phyloP scores from a whole-genome alignment of 1,140 invertebrate genomes.

The Cotesia chilonis region DNA sequence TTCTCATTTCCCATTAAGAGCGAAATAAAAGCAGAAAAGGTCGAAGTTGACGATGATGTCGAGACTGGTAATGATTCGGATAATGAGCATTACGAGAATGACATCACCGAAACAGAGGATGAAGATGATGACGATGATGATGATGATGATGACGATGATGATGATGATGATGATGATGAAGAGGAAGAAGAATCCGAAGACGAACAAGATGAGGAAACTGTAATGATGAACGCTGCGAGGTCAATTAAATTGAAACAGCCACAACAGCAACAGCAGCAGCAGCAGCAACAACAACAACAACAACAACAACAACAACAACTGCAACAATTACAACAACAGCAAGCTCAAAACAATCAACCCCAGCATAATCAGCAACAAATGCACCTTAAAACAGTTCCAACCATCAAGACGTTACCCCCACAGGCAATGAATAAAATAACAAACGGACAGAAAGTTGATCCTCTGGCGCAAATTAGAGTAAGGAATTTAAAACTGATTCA shows the following conservation, averaged over 20 bases:
- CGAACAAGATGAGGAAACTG: constrained; percentile 28
- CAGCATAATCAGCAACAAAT: constrained; percentile 47
- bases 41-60: constrained; percentile 39
- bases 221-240: neutral
- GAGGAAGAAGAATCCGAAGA: neutral
- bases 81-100: constrained; percentile 47
- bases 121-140: constrained; percentile 44
- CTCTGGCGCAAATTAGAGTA: constrained; percentile 61
- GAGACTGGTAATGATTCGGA: constrained; percentile 45
- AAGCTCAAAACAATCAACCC: constrained; percentile 34
- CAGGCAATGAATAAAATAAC: constrained; percentile 43
- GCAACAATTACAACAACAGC: constrained; percentile 22
- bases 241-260: constrained; percentile 18
- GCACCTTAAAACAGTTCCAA: constrained; percentile 39
- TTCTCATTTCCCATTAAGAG: constrained; percentile 48
- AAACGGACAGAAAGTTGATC: constrained; percentile 55
- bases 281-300: constrained; percentile 19
- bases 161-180: constrained; percentile 44
- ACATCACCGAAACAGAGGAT: constrained; percentile 54
- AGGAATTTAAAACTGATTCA: constrained; percentile 61
- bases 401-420: constrained; percentile 53
- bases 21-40: constrained; percentile 39
- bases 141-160: constrained; percentile 45
- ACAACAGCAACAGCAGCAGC: constrained; percentile 18
- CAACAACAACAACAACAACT: constrained; percentile 23